phyloP scores from a whole-genome alignment of 2,888 invertebrate genomes.

The Nephrotoma appendiculata region DNA sequence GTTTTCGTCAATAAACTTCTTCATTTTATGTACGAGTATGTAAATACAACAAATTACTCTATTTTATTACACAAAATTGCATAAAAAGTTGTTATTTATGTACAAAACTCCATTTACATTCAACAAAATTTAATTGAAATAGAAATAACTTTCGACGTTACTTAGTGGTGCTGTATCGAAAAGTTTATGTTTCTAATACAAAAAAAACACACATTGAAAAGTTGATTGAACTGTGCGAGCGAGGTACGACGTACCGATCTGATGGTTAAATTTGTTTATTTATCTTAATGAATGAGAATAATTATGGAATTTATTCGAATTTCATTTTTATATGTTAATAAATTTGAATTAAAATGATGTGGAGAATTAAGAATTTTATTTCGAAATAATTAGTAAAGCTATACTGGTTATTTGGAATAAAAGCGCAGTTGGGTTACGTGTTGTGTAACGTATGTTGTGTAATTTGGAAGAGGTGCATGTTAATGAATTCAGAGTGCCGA shows the following conservation, averaged over 20 bases:
- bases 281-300: neutral
- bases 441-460: too few relatives aligned
- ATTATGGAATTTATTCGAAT: neutral
- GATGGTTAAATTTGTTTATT: neutral
- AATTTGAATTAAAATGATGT: neutral
- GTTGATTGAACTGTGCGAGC: neutral
- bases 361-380: neutral
- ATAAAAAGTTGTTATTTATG: neutral
- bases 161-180: neutral
- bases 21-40: neutral
- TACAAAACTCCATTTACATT: neutral
- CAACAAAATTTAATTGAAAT: neutral
- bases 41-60: neutral
- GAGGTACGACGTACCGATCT: neutral
- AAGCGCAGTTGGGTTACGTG: too few relatives aligned
- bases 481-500: too few relatives aligned
- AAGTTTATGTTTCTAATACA: neutral
- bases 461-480: too few relatives aligned
- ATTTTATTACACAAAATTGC: neutral
- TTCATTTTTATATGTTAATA: neutral
- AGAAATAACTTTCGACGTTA: neutral
- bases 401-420: too few relatives aligned
- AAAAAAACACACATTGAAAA: neutral
- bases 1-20: neutral
- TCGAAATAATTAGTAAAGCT: neutral